phyloP scores from a whole-genome alignment of 2,888 invertebrate species.

The Bruchidius siliquastri region DNA sequence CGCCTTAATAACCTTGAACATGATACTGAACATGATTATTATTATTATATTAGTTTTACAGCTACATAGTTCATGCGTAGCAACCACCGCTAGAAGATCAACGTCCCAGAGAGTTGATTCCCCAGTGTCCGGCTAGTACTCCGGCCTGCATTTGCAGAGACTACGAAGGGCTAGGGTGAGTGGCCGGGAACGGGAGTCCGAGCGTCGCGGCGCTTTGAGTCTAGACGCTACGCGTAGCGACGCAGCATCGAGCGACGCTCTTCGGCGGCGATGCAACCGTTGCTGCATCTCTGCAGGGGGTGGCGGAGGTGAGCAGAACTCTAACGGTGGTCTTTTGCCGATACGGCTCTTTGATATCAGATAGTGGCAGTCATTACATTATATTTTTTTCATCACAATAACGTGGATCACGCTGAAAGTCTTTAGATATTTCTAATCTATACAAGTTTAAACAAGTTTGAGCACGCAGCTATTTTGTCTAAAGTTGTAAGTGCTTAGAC shows the following conservation, averaged over 20 bases:
- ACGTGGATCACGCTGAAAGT: no score
- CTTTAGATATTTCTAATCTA: no score
- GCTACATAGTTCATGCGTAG: no score
- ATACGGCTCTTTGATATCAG: not conserved
- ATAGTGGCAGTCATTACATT: no score
- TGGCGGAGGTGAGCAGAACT: not conserved
- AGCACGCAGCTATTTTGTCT: no score
- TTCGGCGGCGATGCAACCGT: no score
- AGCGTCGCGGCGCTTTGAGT: not conserved
- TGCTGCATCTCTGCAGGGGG: not conserved
- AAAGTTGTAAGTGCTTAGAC: no score
- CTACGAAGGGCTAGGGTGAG: not conserved
- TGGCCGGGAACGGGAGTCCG: not conserved
- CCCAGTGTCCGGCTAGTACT: not conserved
- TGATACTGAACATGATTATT: no score
- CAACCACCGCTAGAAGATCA: not conserved
- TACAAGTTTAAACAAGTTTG: no score
- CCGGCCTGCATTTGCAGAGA: not conserved
- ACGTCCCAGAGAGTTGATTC: not conserved
- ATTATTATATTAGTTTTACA: no score
- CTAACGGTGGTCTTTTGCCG: not conserved
- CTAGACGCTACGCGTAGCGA: not conserved
- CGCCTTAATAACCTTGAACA: no score
- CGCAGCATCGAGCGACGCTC: not conserved
- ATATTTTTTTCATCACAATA: no score